Conservation (phyloP, 2,888 invertebrate genomes). For the Clitarchus hookeri region DNA sequence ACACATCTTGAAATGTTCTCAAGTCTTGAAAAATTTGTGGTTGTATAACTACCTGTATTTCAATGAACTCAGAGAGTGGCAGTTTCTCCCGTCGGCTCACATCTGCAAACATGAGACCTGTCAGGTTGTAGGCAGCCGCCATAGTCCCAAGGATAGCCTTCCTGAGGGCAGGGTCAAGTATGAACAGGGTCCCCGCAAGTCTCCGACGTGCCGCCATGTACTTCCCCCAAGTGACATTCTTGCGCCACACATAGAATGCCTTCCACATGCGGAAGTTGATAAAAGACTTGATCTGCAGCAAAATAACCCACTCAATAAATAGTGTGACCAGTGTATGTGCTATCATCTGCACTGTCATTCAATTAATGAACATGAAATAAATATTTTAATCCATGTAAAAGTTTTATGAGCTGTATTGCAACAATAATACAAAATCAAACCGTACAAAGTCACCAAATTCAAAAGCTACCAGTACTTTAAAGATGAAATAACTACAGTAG, state of each 20-base stretch:
- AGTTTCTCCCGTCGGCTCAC: slow-evolving; percentile 57
- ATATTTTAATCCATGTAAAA: too few species aligned
- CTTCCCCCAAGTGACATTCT: slow-evolving; percentile 72
- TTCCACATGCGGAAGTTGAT: slow-evolving; percentile 74
- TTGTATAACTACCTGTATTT: slow-evolving; percentile 61
- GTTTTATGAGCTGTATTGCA: too few species aligned
- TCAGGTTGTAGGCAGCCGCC: slow-evolving; percentile 68
- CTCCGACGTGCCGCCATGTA: slow-evolving; percentile 62
- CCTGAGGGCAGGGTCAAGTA: slow-evolving; percentile 72
- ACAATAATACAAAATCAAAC: too few species aligned
- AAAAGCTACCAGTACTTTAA: too few species aligned
- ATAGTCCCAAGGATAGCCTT: slow-evolving; percentile 73
- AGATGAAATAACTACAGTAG: too few species aligned
- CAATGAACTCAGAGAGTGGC: slow-evolving; percentile 70
- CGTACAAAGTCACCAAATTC: too few species aligned
- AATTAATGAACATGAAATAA: too few species aligned
- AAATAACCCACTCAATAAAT: too few species aligned
- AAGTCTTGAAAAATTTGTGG: too few species aligned
- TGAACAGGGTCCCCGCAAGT: slow-evolving; percentile 72
- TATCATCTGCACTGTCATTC: not conserved
- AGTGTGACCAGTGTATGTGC: not conserved
- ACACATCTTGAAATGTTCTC: too few species aligned
- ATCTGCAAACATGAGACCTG: slow-evolving; percentile 67
- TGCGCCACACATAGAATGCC: slow-evolving; percentile 80
- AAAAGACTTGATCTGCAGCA: slow-evolving; percentile 67